Evolutionary conservation across 2,113 vertebrate species (phyloP).

Genomic region (Mionectes macconnelli): DNA sequence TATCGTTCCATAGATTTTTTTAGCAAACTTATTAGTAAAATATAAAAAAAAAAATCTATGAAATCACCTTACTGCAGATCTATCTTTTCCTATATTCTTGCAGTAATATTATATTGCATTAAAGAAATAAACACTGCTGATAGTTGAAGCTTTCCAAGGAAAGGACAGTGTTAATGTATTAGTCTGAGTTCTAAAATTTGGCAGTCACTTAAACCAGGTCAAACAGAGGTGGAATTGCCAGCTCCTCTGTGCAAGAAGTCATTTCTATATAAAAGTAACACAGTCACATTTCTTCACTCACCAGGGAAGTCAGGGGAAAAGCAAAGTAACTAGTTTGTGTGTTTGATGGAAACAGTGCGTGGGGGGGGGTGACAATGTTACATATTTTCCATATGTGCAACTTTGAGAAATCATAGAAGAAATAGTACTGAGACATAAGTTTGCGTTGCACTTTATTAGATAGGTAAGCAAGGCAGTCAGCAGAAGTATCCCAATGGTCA

Average conservation of each 20-base stretch:
- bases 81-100: neutral
- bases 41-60: neutral
- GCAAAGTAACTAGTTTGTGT: neutral
- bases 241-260: neutral
- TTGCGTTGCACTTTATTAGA: neutral
- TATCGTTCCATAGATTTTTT: neutral
- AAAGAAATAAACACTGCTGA: neutral
- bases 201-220: neutral
- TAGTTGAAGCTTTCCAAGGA: neutral
- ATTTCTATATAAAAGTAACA: neutral
- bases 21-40: neutral
- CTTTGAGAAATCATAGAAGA: neutral
- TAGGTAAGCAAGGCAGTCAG: neutral
- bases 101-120: neutral
- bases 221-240: neutral
- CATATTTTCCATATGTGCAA: conserved; percentile 20
- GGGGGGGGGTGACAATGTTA: neutral
- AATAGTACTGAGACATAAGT: neutral
- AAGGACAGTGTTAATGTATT: neutral
- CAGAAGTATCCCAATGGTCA: neutral
- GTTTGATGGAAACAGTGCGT: neutral
- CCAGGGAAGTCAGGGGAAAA: neutral
- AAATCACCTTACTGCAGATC: neutral
- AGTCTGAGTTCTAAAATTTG: neutral
- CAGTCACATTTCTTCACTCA: neutral